These are phyloP conservation scores for Eristalis arbustorum DNA, from an alignment of 2,888 invertebrate genomes.

Conservation along the genomic window DNA sequence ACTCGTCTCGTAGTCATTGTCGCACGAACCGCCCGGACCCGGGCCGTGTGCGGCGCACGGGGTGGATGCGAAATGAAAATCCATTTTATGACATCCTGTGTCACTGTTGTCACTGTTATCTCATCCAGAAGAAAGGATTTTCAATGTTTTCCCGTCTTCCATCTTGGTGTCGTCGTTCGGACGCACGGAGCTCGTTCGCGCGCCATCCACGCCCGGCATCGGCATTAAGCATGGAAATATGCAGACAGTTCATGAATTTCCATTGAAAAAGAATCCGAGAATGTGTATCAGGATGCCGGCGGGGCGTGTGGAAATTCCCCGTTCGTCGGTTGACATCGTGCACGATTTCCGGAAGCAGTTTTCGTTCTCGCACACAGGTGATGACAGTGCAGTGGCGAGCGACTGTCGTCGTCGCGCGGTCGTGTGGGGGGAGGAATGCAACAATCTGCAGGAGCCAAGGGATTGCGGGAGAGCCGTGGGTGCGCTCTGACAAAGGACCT, in stretches of 20 bases:
- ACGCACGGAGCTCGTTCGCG: background rate
- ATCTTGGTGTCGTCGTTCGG: background rate
- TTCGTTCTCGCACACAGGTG: constrained; percentile 14
- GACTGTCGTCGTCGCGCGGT: background rate
- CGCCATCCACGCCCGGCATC: background rate
- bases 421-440: constrained; percentile 17
- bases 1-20: constrained; percentile 33
- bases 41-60: constrained; percentile 3
- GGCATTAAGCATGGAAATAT: constrained; percentile 53
- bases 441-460: constrained; percentile 29
- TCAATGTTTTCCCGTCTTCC: constrained; percentile 1
- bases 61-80: constrained; percentile 21
- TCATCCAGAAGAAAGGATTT: constrained; percentile 1
- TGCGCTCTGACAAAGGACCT: background rate
- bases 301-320: constrained; percentile 10
- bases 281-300: constrained; percentile 16
- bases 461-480: background rate
- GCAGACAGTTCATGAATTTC: constrained; percentile 53
- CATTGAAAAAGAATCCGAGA: constrained; percentile 36
- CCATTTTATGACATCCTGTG: constrained; percentile 54
- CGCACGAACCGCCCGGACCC: background rate
- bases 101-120: constrained; percentile 48
- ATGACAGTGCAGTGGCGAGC: constrained; percentile 9
- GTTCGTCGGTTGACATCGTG: constrained; percentile 34
- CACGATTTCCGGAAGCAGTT: constrained; percentile 46